Evolutionary conservation across 2,888 invertebrate genomes (phyloP).

Genomic region (Plagodis dolabraria): DNA sequence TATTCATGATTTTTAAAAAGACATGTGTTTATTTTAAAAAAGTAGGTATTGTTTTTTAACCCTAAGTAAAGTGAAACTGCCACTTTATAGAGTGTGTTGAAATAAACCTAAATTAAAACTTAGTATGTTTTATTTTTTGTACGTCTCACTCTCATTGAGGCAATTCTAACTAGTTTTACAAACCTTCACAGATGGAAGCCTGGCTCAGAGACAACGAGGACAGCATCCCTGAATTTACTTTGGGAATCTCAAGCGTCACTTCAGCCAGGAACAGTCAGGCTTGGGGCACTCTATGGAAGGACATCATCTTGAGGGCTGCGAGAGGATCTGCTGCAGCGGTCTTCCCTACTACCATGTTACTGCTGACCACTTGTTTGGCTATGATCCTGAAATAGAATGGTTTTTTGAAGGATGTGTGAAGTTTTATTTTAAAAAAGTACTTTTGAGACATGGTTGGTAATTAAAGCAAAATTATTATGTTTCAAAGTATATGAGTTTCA

Average conservation of each 20-base stretch:
- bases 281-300: slow-evolving; percentile 65
- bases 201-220: slow-evolving; percentile 60
- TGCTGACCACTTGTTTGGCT: slow-evolving; percentile 53
- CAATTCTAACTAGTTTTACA: background rate
- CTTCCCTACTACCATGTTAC: slow-evolving; percentile 54
- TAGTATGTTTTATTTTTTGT: too few species aligned
- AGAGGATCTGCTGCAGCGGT: slow-evolving; percentile 54
- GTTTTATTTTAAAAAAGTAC: too few species aligned
- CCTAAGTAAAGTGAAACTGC: too few species aligned
- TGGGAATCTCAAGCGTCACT: slow-evolving; percentile 58
- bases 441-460: too few species aligned
- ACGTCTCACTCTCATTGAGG: too few species aligned
- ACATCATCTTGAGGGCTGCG: slow-evolving; percentile 55
- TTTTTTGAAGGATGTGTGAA: background rate
- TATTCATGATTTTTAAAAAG: too few species aligned
- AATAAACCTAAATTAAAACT: too few species aligned
- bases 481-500: too few species aligned
- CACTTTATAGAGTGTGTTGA: too few species aligned
- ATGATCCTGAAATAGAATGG: slow-evolving; percentile 50
- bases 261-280: slow-evolving; percentile 60
- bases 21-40: too few species aligned
- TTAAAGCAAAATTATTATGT: too few species aligned
- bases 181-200: slow-evolving; percentile 62
- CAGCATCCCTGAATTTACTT: slow-evolving; percentile 54
- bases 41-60: too few species aligned